Percentiles rank a stretch among this genome's conserved stretches.
These are phyloP conservation scores for Halcyon malimbica DNA, from an alignment of 2,113 vertebrate genomes.

Conservation along the genomic window DNA sequence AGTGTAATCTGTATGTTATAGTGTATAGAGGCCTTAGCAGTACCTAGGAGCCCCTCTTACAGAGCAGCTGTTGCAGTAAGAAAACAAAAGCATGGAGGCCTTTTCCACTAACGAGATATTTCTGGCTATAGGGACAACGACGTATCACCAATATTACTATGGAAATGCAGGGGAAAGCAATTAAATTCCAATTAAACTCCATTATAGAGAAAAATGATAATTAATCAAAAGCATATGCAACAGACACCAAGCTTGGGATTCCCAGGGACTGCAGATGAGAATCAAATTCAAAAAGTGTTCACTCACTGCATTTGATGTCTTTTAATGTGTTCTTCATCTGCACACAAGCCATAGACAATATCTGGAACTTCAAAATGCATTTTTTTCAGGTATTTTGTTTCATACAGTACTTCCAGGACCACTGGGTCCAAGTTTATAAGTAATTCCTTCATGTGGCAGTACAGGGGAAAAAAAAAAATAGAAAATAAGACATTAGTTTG, in stretches of 20 bases:
- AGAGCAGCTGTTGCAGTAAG: neutral
- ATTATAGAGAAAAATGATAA: neutral
- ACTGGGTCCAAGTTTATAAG: slow-evolving; percentile 80
- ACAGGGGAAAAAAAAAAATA: neutral
- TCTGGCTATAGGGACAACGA: neutral
- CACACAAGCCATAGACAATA: slow-evolving; percentile 63
- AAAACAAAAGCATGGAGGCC: neutral
- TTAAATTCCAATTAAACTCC: neutral
- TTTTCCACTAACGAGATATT: neutral
- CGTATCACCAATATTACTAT: neutral
- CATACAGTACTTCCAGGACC: slow-evolving; percentile 80
- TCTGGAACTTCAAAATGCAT: slow-evolving; percentile 75
- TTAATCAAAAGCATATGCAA: neutral
- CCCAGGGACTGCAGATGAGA: neutral
- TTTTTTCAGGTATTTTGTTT: slow-evolving; percentile 78
- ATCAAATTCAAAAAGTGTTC: neutral
- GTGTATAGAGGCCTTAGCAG: neutral
- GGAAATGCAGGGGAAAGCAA: neutral
- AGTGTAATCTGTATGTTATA: neutral
- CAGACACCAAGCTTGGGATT: neutral
- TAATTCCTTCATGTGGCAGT: slow-evolving; percentile 68
- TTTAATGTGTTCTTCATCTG: slow-evolving; percentile 74
- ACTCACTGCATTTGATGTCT: slow-evolving; percentile 74
- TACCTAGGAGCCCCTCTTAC: neutral
- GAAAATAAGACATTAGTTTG: neutral